phyloP scores from a whole-genome alignment of 2,888 invertebrate species.

The Melanotus villosus region DNA sequence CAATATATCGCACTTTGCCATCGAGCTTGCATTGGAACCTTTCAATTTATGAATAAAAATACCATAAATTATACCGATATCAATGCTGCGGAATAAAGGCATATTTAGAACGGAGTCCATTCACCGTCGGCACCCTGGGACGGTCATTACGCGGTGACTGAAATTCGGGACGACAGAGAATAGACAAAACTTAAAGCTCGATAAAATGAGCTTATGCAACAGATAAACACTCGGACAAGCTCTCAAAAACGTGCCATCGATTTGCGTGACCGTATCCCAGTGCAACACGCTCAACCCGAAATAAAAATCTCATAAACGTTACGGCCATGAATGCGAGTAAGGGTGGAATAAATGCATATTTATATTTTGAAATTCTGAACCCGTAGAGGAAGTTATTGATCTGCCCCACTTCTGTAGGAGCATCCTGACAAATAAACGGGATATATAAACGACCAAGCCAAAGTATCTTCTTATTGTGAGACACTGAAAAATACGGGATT shows the following conservation, averaged over 20 bases:
- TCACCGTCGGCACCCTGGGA: slow-evolving; percentile 38
- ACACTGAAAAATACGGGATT: slow-evolving; percentile 2
- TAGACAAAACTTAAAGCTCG: neutral
- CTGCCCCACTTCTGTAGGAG: slow-evolving; percentile 37
- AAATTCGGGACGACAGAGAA: slow-evolving; percentile 17
- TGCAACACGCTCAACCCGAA: slow-evolving; percentile 18
- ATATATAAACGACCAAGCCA: slow-evolving; percentile 36
- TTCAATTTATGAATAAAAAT: slow-evolving; percentile 66
- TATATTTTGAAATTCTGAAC: slow-evolving; percentile 35
- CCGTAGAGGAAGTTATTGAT: slow-evolving; percentile 39
- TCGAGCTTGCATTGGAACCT: slow-evolving; percentile 61
- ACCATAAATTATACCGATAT: slow-evolving; percentile 64
- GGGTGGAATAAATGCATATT: slow-evolving; percentile 33
- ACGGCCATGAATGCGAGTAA: slow-evolving; percentile 18
- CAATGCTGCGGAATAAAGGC: slow-evolving; percentile 63
- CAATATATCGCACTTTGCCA: slow-evolving; percentile 60
- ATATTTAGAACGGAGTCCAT: slow-evolving; percentile 61
- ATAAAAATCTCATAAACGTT: slow-evolving; percentile 27
- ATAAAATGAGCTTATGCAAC: slow-evolving; percentile 6
- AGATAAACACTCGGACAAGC: slow-evolving; percentile 16
- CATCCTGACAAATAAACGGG: slow-evolving; percentile 38
- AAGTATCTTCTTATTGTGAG: slow-evolving; percentile 29
- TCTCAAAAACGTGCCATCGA: slow-evolving; percentile 17
- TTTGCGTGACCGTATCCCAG: slow-evolving; percentile 17
- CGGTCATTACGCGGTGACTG: slow-evolving; percentile 30